Percentiles rank a stretch among this genome's conserved stretches.
Evolutionary conservation across 1,140 invertebrate genomes (phyloP).

Genomic region (Holotrichia oblita): DNA sequence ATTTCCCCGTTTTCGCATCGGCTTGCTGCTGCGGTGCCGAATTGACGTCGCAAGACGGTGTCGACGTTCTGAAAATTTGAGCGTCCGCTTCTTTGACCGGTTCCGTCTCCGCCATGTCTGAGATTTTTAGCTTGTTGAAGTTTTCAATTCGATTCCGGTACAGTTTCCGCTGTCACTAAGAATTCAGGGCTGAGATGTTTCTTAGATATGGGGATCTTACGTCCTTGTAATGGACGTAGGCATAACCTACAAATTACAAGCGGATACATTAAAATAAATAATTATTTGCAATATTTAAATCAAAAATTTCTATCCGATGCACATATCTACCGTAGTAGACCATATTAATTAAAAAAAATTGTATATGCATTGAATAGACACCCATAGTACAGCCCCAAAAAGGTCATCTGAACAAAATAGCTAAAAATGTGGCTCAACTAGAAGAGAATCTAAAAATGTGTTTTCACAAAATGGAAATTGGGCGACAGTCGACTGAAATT

Average conservation of each 20-base stretch:
- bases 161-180: slow-evolving; percentile 43
- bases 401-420: too few relatives aligned
- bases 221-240: slow-evolving; percentile 50
- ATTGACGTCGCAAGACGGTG: background rate
- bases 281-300: background rate
- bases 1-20: too few relatives aligned
- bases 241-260: slow-evolving; percentile 48
- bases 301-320: too few relatives aligned
- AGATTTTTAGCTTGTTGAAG: background rate
- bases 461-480: too few relatives aligned
- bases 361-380: too few relatives aligned
- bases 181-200: slow-evolving; percentile 51
- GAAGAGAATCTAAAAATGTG: too few relatives aligned
- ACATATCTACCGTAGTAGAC: too few relatives aligned
- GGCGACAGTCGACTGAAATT: too few relatives aligned
- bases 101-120: background rate
- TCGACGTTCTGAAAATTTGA: background rate
- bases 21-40: background rate
- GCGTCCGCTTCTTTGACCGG: background rate
- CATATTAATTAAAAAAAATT: too few relatives aligned
- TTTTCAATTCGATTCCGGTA: slow-evolving; percentile 29
- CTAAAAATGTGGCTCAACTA: too few relatives aligned
- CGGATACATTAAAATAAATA: slow-evolving; percentile 25
- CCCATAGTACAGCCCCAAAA: too few relatives aligned
- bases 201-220: slow-evolving; percentile 51